Evolutionary conservation across 2,113 vertebrate species (phyloP), one percentile per base, ranked within the genome.

Genomic region (Chrysemys picta): DNA sequence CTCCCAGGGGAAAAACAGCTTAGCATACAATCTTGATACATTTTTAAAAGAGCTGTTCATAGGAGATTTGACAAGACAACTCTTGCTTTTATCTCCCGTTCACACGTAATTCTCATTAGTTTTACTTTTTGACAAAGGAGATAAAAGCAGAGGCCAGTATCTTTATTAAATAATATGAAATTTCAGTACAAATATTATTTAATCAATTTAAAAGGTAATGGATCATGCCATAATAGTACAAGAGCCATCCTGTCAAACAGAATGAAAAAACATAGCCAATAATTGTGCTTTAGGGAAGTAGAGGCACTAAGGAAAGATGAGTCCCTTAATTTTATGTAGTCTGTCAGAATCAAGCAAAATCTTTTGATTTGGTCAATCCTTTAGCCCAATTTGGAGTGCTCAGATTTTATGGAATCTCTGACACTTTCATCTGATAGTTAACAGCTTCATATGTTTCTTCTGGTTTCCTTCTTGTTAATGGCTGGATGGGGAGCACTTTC

Each of bases 391-490:
- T 42, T 72, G 84, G 88, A 75, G 49, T 59, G 22, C 24, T 89
- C 82, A 56, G 29, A 31, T 80, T 24, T 62, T 75, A n/a, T 10
- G 75, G 79, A 59, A 95, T 91, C 38, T 17, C 29, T 91, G 27
- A 85, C 45, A 89, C 13, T 59, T 47, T 89, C 38, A 38, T 69
- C 85, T 56, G 42, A 62, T 49, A 75, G 62, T 85, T 93, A 90
- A 95, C 69, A 85, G 76, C 11, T 94, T 91, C 65, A 16, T 69
- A 65, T 75, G 10, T 90, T 92, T 84, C 56, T 91, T 88, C 38
- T 13, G 6, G 9, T 65, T 93, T 96, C 47, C 65, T 94, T 54
- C 35, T 82, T 93, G 59, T 80, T 92, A 91, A 59, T 53, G 88
- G 24, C 45, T 86, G 1, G 53, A 59, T 89, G 17, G 22, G 27